Base-by-base conservation (phyloP, 2,113 vertebrate genomes). In the Podarcis cretensis region DNA sequence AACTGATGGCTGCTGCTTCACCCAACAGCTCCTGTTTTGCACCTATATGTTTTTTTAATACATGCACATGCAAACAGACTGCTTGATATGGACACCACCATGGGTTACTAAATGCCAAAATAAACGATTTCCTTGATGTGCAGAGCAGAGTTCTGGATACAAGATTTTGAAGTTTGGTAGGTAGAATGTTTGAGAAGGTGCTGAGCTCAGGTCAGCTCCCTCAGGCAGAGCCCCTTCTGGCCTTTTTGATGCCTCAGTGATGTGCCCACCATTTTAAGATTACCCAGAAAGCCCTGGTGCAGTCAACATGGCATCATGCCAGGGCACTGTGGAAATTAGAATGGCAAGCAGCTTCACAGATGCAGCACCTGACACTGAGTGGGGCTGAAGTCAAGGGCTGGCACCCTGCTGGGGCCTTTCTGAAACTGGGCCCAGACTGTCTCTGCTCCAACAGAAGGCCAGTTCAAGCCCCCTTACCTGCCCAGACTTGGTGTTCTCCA, bases 401-500 rank as follows among this genome's bases (percentile, higher is more conserved):
- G n/a, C n/a, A n/a, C 2, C n/a, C n/a, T 73, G n/a, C 30, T 73
- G 13, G 14, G n/a, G 14, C 71, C 30, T n/a, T 13, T n/a, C 25
- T 30, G 69, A 4, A 73, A 30, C 10, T 0, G n/a, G 25, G 27
- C 30, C 68, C 69, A 74, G 71, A n/a, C 13, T 32, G n/a, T 74
- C 32, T 7, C 73, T 35, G n/a, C 68, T 30, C 68, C 68, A 30
- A 69, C 68, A 21, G 13, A 71, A 63, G 54, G 25, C 32, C 84
- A 9, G 6, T 48, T 18, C 73, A 37, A 12, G 77, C 10, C 32
- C 43, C 48, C 92, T 93, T 76, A 98, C 98, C 98, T 99, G 98
- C 30, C 98, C 98, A 0, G 98, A 98, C 92, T 99, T 99, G 93
- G 98, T 98, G 88, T 98, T 98, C 90, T 99, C 98, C 78, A 98